Conservation (phyloP, 2,797 vertebrate species). For the Coracias cyanogaster region DNA sequence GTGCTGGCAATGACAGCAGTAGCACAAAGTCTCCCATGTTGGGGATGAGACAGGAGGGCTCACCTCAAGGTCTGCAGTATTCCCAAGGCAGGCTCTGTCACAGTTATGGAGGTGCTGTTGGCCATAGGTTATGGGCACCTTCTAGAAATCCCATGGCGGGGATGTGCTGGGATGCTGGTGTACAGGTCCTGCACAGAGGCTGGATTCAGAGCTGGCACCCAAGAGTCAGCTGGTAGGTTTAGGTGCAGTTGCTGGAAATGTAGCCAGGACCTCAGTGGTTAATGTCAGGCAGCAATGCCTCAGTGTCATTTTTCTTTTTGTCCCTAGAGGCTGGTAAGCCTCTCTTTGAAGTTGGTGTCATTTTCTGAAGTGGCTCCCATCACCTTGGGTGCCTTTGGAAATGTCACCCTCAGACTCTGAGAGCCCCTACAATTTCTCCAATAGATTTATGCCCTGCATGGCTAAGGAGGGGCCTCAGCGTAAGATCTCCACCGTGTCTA, state of each 20-base stretch:
- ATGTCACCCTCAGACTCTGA: background rate
- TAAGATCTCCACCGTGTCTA: background rate
- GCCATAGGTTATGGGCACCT: background rate
- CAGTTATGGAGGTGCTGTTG: fast-evolving
- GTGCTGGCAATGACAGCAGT: background rate
- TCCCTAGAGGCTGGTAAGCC: background rate
- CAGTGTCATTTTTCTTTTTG: background rate
- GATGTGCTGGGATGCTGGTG: background rate
- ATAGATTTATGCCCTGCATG: background rate
- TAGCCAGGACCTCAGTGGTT: background rate
- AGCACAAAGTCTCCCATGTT: fast-evolving
- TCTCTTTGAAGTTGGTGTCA: background rate
- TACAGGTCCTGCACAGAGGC: fast-evolving
- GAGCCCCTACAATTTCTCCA: background rate
- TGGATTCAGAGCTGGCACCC: background rate
- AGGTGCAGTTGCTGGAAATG: background rate
- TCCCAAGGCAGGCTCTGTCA: background rate
- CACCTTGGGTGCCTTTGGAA: background rate
- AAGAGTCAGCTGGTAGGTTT: background rate
- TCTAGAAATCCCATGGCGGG: fast-evolving
- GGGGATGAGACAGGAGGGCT: background rate
- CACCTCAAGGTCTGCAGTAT: fast-evolving
- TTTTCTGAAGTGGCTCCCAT: background rate
- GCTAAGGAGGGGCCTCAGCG: fast-evolving
- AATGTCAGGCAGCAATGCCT: background rate